Evolutionary conservation across 2,888 invertebrate species (phyloP), one percentile per base, ranked within the genome.

Genomic region (Boloria euphrosyne): DNA sequence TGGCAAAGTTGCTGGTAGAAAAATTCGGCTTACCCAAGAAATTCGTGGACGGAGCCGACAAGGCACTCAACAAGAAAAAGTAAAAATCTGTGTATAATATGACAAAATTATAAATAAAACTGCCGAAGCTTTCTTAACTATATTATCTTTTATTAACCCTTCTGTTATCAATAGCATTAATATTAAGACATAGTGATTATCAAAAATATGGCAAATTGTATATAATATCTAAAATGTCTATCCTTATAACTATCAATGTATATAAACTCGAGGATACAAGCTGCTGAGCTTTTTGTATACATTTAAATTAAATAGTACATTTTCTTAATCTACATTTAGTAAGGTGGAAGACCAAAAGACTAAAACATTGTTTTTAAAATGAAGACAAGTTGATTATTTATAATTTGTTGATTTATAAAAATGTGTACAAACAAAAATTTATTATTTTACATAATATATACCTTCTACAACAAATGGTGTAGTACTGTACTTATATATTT

Each of bases 11-110:
- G 67, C 82, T 95, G 87, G 79, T 93, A 93, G 96, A 96, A 76
- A 95, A 95, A 80, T 97, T 96, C 82, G 94, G 95, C 68, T 93
- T 97, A 62, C 96, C 96, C 53, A 95, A 94, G 84, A 95, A 94
- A 77, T 96, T 94, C 75, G 93, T 97, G 63, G 94, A 94, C 75
- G 96, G 97, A 43, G 90, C 96, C 17, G 96, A 97, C 86, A 94
- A 95, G 76, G 95, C 95, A 14, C 94, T 95, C 18, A 96, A 95
- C 78, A 94, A 94, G 83, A 95, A 94, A 81, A 94, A 90, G 83
- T 80, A 76, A 80, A 53, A 14, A 18, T 57, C 38, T 58, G 58
- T 61, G 54, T 22, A 55, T 50, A 47, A 18, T 67, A 18, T 18
- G 66, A 22, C 10, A 50, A 62, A 55, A 46, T 68, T 22, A 63